phyloP scores from a whole-genome alignment of 2,113 vertebrate species.

The Nerophis ophidion region DNA sequence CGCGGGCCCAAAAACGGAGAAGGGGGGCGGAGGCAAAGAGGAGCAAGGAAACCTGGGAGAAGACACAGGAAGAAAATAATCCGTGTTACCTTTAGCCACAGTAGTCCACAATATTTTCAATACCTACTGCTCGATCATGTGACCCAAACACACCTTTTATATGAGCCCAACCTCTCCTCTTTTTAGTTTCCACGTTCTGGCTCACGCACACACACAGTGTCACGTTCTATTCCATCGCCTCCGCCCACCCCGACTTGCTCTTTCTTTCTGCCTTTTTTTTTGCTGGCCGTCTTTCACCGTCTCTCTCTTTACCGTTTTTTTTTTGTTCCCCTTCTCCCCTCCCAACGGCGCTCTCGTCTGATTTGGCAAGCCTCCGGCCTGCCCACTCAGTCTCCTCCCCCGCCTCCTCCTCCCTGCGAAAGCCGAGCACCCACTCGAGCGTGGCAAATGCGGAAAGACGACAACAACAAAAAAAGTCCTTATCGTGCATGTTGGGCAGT shows the following conservation, averaged over 20 bases:
- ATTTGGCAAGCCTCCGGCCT: constrained; percentile 65
- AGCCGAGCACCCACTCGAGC: constrained; percentile 44
- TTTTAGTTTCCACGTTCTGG: constrained; percentile 3
- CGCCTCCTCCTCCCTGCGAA: constrained; percentile 37
- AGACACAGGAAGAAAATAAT: not conserved
- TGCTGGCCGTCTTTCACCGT: constrained; percentile 7
- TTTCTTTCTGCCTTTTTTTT: not conserved
- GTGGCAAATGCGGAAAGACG: constrained; percentile 8
- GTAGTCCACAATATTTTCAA: constrained; percentile 31
- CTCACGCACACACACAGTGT: constrained; percentile 23
- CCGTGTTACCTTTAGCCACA: constrained; percentile 6
- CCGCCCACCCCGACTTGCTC: constrained; percentile 19
- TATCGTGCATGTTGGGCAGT: constrained; percentile 12
- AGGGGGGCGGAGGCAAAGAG: constrained; percentile 15
- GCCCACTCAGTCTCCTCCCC: constrained; percentile 48
- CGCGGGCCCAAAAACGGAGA: constrained; percentile 41
- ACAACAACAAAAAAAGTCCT: not conserved
- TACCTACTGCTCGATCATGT: constrained; percentile 61
- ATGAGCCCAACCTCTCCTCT: constrained; percentile 38
- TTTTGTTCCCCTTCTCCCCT: constrained; percentile 37
- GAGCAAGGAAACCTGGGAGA: constrained; percentile 13
- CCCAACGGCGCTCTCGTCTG: constrained; percentile 44
- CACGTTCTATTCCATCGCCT: constrained; percentile 38
- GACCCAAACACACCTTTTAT: constrained; percentile 60
- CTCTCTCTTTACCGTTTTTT: constrained; percentile 8